Base-by-base conservation (phyloP, 2,113 vertebrate genomes). In the Prietella phreatophila region DNA sequence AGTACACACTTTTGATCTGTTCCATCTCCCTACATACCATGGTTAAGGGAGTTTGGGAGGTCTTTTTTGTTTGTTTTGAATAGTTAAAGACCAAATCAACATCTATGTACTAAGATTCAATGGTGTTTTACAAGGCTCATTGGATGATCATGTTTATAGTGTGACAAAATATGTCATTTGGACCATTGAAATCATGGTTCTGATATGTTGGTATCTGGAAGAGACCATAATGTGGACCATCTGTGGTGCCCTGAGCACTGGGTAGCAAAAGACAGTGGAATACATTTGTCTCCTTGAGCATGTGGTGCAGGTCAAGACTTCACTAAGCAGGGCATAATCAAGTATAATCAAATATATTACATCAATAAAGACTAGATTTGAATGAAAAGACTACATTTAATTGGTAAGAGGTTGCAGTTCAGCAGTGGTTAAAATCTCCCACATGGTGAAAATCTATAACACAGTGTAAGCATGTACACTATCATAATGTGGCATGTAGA, bases 301-400 rank as follows among this genome's bases (percentile, higher is more conserved):
- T 78, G 42, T 76, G 75, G 25, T 76, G 13, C 75, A 53, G 71
- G 36, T 75, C 36, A 39, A 73, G 30, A 56, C 2, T 75, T 39
- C 33, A 58, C 4, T 73, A 7, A n/a, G 71, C 56, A 20, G 53
- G 20, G 17, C n/a, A 47, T 78, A 15, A 76, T 42, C 39, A 47
- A 47, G 10, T 27, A 53, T n/a, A 53, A 78, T 78, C 42, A 83
- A 0, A 82, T 13, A 80, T 33, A 7, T 69, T 63, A 86, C 25
- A 88, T 47, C 61, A 60, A 85, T 42, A 1, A 79, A 30, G 9
- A 90, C 75, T 30, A 87, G 36, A 27, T 85, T 55, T 91, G 47
- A 88, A 88, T 90, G 75, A 87, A 90, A 90, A 88, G 27, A 91
- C 36, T 82, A 92, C 84, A 91, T 92, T 92, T 92, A 90, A 88